phyloP scores from a whole-genome alignment of 1,140 invertebrate genomes.

The Branchinecta lynchi region DNA sequence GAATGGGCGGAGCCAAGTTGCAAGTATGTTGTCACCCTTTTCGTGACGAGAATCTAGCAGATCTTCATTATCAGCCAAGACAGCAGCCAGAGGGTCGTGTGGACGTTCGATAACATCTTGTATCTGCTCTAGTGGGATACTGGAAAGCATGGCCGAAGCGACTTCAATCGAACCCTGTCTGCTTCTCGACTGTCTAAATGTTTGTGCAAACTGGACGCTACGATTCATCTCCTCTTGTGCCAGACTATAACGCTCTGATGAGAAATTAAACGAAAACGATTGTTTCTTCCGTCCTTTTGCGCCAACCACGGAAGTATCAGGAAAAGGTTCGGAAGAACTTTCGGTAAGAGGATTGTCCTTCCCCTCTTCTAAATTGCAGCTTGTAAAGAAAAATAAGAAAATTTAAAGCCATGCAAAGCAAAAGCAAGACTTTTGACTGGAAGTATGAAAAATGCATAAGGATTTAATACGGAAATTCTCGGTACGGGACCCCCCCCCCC shows the following conservation, averaged over 20 bases:
- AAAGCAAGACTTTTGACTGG: too few species aligned
- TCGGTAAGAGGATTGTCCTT: too few species aligned
- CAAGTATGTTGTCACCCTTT: too few species aligned
- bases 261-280: not conserved
- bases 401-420: too few species aligned
- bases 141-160: not conserved
- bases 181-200: not conserved
- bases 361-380: too few species aligned
- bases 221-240: not conserved
- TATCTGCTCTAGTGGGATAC: not conserved
- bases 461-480: too few species aligned
- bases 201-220: not conserved
- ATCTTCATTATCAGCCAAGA: not conserved
- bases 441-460: too few species aligned
- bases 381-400: too few species aligned
- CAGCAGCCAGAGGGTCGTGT: not conserved
- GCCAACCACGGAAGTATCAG: too few species aligned
- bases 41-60: not conserved
- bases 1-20: too few species aligned
- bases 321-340: too few species aligned
- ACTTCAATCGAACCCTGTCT: not conserved
- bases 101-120: not conserved
- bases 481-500: too few species aligned
- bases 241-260: not conserved
- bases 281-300: not conserved